Base-by-base conservation (phyloP, 2,888 invertebrate species). In the Choristoneura rosaceana region DNA sequence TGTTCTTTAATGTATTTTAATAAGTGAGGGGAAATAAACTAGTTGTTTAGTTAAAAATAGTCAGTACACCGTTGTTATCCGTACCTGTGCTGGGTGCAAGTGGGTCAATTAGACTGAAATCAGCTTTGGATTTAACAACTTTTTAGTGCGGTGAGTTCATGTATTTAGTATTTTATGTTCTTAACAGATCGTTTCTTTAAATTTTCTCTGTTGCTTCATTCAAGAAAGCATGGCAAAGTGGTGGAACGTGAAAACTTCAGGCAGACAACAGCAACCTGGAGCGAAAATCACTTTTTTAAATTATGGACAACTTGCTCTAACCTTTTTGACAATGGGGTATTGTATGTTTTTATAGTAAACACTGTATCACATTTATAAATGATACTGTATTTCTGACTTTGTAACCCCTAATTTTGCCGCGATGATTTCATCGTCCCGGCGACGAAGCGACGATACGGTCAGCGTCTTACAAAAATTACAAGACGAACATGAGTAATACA, bases 331-430 rank as follows among this genome's bases (percentile, higher is more conserved):
- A 52, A 1, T 43, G 12, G 10, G n/a, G n/a, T n/a, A 47, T 4
- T n/a, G 12, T 12, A 12, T 25, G 25, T 55, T 55, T 55, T 25
- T 25, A 55, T 25, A 0, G 25, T 10, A 55, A 17, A 25, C 25
- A 55, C 12, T 12, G 25, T 25, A 25, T 25, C 25, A 55, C 10
- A 25, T 25, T 55, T 55, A 25, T 25, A 25, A 55, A 25, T 25
- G 10, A 47, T 15, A 34, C 47, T 64, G 59, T 66, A 43, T 45
- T 67, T 41, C 38, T 45, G 12, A n/a, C 41, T 45, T 64, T 63
- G 68, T 69, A 69, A 69, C 64, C 73, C 73, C 69, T 73, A 69
- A 69, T 64, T 73, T 73, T 52, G 64, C 17, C 43, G 52, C 64
- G 73, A 73, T 69, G 73, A 73, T 69, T 68, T 73, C 73, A 73